phyloP scores from a whole-genome alignment of 2,888 invertebrate species.

The Agrotis ipsilon region DNA sequence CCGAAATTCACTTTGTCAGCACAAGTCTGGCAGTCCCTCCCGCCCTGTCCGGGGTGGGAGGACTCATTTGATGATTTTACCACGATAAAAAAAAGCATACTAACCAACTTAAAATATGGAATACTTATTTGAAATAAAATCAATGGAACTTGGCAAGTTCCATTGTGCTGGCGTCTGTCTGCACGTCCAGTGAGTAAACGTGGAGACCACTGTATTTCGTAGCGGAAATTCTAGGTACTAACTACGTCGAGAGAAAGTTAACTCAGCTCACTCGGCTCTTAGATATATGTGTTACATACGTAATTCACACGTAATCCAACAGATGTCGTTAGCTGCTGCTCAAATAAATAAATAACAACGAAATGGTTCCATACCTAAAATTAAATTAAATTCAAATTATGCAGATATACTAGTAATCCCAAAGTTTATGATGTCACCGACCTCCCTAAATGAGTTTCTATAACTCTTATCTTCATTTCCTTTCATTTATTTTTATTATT shows the following conservation, averaged over 20 bases:
- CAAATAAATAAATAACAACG: neutral
- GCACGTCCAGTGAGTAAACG: neutral
- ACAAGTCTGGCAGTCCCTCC: too few species aligned
- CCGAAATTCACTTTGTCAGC: too few species aligned
- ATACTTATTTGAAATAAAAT: too few species aligned
- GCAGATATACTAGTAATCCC: neutral
- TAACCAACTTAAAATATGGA: too few species aligned
- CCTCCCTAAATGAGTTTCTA: neutral
- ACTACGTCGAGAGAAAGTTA: slow-evolving; percentile 31
- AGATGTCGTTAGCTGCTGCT: slow-evolving; percentile 41
- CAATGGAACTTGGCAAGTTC: too few species aligned
- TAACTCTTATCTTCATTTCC: too few species aligned
- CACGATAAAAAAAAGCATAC: too few species aligned
- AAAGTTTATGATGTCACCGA: neutral
- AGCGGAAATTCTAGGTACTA: slow-evolving; percentile 45
- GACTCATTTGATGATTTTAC: too few species aligned
- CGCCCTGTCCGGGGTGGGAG: too few species aligned
- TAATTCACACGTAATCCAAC: slow-evolving; percentile 15
- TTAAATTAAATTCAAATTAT: too few species aligned
- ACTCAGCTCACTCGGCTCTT: neutral
- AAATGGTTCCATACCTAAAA: neutral
- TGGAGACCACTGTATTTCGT: neutral
- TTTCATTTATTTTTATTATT: neutral
- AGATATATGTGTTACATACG: neutral
- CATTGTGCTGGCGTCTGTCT: too few species aligned